Evolutionary conservation across 2,113 vertebrate genomes (phyloP), one percentile per base, ranked within the genome.

Genomic region (Gallinago jamesoni): DNA sequence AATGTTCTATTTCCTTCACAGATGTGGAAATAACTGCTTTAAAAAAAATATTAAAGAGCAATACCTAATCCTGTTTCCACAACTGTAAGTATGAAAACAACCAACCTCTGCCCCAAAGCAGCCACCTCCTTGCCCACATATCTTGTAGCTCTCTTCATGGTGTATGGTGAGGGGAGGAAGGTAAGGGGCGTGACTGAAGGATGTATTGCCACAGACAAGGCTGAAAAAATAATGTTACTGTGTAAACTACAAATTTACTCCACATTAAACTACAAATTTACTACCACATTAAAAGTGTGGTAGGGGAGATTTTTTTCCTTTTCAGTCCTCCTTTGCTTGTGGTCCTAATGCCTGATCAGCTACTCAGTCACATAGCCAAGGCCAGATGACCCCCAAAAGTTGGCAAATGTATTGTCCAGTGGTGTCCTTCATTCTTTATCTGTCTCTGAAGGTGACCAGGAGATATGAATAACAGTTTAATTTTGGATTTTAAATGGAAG

Each of bases 401-500:
- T 75, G 69, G 33, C 8, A 31, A 85, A 5, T 39, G 8, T 85
- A 43, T 48, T 83, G 70, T 39, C 77, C 57, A 73, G 24, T 50
- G 67, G 62, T 21, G 2, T 53, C 2, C 3, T 92, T 93, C 1
- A 4, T 66, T 90, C 57, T 87, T 82, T 73, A 16, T 89, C 50
- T 66, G 18, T 59, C 66, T 87, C 69, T 91, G 73, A 92, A 95
- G 80, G 86, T 95, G 83, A 90, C 66, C 68, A 87, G 84, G 66
- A 96, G 33, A 84, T 78, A 66, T 33, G 80, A 95, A 76, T 84
- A 93, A 87, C 66, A 92, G 66, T 37, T 89, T 89, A 81, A 87
- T 96, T 92, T 81, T 81, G 48, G 86, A 84, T 87, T 96, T 96
- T 64, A 84, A n/a, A 93, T 84, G 83, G 69, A 90, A 93, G 92